A percentile compares a stretch with the other conserved stretches of the same genome.
Evolutionary conservation across 2,797 vertebrate species (phyloP).

Genomic region (Anguilla megastoma): DNA sequence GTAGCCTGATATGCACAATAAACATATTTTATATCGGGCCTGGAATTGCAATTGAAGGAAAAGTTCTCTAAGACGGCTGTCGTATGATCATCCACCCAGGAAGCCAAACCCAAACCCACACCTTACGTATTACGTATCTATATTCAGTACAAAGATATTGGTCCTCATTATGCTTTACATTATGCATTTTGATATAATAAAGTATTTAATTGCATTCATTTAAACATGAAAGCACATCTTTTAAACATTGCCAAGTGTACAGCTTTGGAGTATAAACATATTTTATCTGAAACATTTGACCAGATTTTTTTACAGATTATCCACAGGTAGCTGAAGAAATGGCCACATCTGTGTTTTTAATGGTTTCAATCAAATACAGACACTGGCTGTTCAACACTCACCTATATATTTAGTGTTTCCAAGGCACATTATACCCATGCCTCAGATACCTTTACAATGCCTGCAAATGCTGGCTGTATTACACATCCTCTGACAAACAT

Average conservation of each 20-base stretch:
- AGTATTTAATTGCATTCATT: neutral
- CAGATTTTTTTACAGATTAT: neutral
- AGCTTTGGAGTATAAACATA: neutral
- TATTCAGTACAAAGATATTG: neutral
- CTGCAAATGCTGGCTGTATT: neutral
- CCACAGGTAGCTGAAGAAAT: neutral
- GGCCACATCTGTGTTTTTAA: neutral
- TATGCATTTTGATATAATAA: neutral
- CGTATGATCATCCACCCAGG: neutral
- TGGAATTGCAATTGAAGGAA: neutral
- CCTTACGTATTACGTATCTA: neutral
- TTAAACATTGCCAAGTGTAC: neutral
- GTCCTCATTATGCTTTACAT: neutral
- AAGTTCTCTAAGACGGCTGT: neutral
- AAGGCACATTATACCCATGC: neutral
- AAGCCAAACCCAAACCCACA: neutral
- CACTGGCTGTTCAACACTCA: neutral
- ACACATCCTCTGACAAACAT: conserved; percentile 8
- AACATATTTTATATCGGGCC: neutral
- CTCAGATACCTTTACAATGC: neutral
- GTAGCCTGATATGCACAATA: neutral
- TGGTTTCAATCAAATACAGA: neutral
- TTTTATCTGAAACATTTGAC: neutral
- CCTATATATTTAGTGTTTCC: neutral
- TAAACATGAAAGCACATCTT: neutral